Conservation (phyloP, 1,140 invertebrate species). For the Lepidostoma basale region DNA sequence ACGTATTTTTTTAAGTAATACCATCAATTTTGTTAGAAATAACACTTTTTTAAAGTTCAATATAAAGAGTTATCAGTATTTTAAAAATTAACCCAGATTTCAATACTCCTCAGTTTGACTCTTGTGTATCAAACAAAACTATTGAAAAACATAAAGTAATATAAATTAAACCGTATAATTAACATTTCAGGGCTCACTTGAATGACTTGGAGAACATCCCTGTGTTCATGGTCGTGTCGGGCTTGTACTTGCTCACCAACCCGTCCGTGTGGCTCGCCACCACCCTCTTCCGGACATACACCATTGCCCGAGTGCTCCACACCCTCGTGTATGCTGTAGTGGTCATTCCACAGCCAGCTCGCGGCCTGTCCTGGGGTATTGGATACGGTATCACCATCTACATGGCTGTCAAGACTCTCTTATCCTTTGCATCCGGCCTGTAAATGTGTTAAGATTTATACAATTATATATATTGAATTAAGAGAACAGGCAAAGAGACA, state of each 20-base stretch:
- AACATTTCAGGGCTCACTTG: conserved; percentile 66
- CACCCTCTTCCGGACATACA: conserved; percentile 63
- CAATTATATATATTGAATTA: too few relatives aligned
- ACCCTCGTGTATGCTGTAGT: conserved; percentile 64
- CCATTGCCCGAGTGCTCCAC: conserved; percentile 62
- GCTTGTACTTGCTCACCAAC: conserved; percentile 67
- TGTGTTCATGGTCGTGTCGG: conserved; percentile 67
- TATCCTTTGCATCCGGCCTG: conserved; percentile 43
- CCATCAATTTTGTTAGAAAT: too few relatives aligned
- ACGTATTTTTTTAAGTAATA: too few relatives aligned
- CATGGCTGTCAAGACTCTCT: conserved; percentile 51
- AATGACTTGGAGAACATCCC: conserved; percentile 81
- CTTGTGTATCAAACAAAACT: too few relatives aligned
- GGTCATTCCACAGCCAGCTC: conserved; percentile 61
- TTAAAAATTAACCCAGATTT: too few relatives aligned
- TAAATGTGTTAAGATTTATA: conserved; percentile 15
- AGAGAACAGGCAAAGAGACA: too few relatives aligned
- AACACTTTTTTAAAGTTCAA: not conserved
- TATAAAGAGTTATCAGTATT: not conserved
- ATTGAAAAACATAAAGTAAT: too few relatives aligned
- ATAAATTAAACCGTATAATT: too few relatives aligned
- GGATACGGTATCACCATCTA: conserved; percentile 56
- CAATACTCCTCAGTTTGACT: not conserved
- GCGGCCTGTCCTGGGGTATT: conserved; percentile 56
- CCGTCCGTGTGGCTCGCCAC: conserved; percentile 59